Base-by-base conservation (phyloP, 2,888 invertebrate genomes). In the Kryphioiulus occultus region DNA sequence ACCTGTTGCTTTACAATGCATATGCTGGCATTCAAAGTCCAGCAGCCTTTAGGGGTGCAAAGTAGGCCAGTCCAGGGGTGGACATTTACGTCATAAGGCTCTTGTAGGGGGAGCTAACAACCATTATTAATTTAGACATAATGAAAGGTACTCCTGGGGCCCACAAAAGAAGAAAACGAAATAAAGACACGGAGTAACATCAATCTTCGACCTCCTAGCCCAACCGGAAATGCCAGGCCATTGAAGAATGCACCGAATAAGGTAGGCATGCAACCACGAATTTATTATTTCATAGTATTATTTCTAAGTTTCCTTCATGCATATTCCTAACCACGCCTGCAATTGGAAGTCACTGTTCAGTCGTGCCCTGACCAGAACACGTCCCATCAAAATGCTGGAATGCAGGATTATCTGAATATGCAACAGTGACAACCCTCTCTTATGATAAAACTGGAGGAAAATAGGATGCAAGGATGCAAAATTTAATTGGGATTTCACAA, bases 51-150 rank as follows among this genome's bases (percentile, higher is more conserved):
- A 68, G 26, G 68, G 68, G 68, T 68, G 68, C 26, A 68, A 68
- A 68, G 68, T 68, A 68, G 68, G 68, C 7, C 68, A 68, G 12
- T 68, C 68, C 26, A 68, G 68, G 68, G 26, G 26, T 22, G 59
- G n/a, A 22, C 22, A 59, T 59, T n/a, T 7, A 59, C 68, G 68
- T 68, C 22, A 68, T 68, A 68, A 68, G 68, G 26, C 68, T 68
- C 68, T 68, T 68, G 26, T 26, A 7, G 68, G 26, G 68, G 26
- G 26, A 68, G 22, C 68, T 26, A 68, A 68, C 26, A 26, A 68
- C 68, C 68, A 68, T 68, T 68, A 68, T 68, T 68, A 68, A 68
- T 68, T 68, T 68, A 68, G 68, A 68, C 68, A 68, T 68, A 68
- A 68, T 68, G 68, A 26, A 68, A 26, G 68, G 68, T 68, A 68